Percentiles rank a stretch among this genome's conserved stretches.
These are phyloP conservation scores for Oreochromis mossambicus DNA, from an alignment of 2,797 vertebrate species.

Conservation along the genomic window DNA sequence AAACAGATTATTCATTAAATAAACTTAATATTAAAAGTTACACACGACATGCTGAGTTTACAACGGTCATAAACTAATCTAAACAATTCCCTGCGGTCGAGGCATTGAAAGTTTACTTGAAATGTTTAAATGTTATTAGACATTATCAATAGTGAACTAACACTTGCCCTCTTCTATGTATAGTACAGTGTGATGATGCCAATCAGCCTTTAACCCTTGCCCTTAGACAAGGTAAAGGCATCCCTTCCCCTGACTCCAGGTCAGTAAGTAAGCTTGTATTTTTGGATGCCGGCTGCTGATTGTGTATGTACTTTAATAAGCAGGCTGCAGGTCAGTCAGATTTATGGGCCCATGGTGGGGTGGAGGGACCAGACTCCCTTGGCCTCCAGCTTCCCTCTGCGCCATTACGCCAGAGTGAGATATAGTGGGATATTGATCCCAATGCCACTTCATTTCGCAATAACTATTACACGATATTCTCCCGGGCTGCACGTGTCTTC, in stretches of 20 bases:
- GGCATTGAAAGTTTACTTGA: slow-evolving; percentile 5
- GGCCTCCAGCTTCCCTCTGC: slow-evolving; percentile 91
- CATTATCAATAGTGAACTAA: slow-evolving; percentile 9
- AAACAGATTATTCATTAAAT: slow-evolving; percentile 8
- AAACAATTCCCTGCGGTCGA: neutral
- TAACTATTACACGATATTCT: slow-evolving; percentile 93
- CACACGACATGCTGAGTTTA: neutral
- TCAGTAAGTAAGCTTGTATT: slow-evolving; percentile 71
- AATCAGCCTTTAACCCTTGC: slow-evolving; percentile 60
- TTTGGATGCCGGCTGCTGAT: slow-evolving; percentile 77
- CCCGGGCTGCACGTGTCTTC: slow-evolving; percentile 65
- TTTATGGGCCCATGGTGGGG: slow-evolving; percentile 92
- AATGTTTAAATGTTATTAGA: slow-evolving; percentile 14
- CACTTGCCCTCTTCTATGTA: slow-evolving; percentile 2
- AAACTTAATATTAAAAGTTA: neutral
- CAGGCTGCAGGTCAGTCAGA: slow-evolving; percentile 84
- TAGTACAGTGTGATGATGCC: slow-evolving; percentile 24
- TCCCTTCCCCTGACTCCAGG: slow-evolving; percentile 63
- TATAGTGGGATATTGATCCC: slow-evolving; percentile 98
- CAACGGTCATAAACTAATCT: neutral
- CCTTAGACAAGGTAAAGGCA: slow-evolving; percentile 60
- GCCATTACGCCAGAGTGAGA: slow-evolving; percentile 96
- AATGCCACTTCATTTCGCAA: slow-evolving; percentile 95
- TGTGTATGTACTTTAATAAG: slow-evolving; percentile 89
- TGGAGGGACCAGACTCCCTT: slow-evolving; percentile 91